phyloP scores from a whole-genome alignment of 1,140 invertebrate species.

The Lepidurus couesii region DNA sequence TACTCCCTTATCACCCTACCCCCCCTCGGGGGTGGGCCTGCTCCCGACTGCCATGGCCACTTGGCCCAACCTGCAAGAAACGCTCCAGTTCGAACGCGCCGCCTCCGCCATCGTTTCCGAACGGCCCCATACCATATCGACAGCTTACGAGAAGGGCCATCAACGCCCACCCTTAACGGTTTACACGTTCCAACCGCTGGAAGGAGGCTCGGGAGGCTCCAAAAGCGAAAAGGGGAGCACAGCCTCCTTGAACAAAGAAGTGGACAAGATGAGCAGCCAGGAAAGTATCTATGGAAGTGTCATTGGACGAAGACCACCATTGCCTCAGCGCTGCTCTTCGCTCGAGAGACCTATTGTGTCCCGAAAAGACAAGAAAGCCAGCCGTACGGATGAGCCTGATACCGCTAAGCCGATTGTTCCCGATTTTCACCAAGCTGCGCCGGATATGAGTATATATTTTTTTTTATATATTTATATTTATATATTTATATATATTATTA shows the following conservation, averaged over 20 bases:
- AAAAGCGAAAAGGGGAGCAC: conserved; percentile 26
- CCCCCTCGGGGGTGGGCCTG: conserved; percentile 40
- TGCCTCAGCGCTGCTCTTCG: conserved; percentile 68
- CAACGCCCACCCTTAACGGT: conserved; percentile 77
- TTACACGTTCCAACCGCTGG: conserved; percentile 77
- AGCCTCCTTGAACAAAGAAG: conserved; percentile 25
- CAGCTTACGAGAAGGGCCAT: conserved; percentile 82
- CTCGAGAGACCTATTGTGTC: conserved; percentile 58
- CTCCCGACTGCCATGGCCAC: conserved; percentile 54
- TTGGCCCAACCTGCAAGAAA: conserved; percentile 79
- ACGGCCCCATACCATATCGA: conserved; percentile 86
- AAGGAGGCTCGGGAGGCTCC: conserved; percentile 38
- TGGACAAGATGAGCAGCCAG: conserved; percentile 15
- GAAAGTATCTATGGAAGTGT: conserved; percentile 27
- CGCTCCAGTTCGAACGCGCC: conserved; percentile 64
- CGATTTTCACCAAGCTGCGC: conserved; percentile 43
- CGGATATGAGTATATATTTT: conserved; percentile 43
- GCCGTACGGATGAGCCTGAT: conserved; percentile 14
- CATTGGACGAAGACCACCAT: conserved; percentile 41
- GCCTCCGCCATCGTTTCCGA: conserved; percentile 66
- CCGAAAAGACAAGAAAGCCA: conserved; percentile 43
- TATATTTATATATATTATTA: too few relatives aligned
- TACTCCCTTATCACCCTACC: conserved; percentile 48
- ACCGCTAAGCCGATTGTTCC: conserved; percentile 44
- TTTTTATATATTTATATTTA: too few relatives aligned